phyloP scores from a whole-genome alignment of 2,113 vertebrate genomes.

The Python bivittatus region DNA sequence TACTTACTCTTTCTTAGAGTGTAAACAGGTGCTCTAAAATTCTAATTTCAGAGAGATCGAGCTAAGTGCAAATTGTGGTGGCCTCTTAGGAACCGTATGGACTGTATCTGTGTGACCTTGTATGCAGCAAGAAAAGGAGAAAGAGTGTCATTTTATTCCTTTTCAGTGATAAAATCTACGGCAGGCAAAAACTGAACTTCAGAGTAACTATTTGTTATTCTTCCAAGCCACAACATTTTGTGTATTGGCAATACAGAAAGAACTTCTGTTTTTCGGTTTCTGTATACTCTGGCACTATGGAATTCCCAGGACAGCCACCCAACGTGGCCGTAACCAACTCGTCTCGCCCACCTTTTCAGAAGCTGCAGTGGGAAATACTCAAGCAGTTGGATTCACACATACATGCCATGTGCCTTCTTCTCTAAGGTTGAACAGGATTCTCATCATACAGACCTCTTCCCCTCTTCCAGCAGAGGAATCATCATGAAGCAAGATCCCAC shows the following conservation, averaged over 20 bases:
- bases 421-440: not conserved
- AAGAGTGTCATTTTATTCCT: not conserved
- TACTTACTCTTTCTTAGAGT: not conserved
- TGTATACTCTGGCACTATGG: not conserved
- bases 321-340: not conserved
- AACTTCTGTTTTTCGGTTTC: not conserved
- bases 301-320: not conserved
- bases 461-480: not conserved
- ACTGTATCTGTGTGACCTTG: not conserved
- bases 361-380: not conserved
- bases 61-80: not conserved
- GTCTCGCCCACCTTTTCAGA: not conserved
- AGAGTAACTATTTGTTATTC: not conserved
- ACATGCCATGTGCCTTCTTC: not conserved
- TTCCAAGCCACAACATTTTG: not conserved
- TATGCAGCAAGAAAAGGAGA: not conserved
- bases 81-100: not conserved
- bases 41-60: not conserved
- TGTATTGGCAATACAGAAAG: not conserved
- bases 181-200: not conserved
- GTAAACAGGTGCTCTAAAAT: constrained; percentile 26
- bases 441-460: not conserved
- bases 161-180: not conserved
- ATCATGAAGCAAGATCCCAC: not conserved
- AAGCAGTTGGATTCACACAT: not conserved